Conservation (phyloP, 2,888 invertebrate species). For the Chirona hameri region DNA sequence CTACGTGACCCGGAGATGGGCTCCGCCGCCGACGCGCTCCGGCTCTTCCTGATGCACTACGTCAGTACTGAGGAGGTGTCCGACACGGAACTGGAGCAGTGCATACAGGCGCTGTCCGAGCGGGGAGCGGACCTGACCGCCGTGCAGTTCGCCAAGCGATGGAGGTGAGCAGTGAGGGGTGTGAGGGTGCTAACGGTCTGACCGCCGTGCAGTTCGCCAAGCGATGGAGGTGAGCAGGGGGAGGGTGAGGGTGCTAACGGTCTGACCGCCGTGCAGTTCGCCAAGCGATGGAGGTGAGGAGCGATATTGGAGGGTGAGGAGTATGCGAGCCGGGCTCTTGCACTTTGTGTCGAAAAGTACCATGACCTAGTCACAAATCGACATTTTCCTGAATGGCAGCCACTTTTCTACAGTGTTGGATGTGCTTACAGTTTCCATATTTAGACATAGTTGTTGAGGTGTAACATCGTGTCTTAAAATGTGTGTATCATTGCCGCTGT, state of each 20-base stretch:
- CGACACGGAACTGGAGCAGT: constrained; percentile 45
- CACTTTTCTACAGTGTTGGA: no score
- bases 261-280: constrained; percentile 75
- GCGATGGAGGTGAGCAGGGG: constrained; percentile 76
- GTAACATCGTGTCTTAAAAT: no score
- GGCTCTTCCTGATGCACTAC: constrained; percentile 87
- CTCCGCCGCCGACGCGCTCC: constrained; percentile 55
- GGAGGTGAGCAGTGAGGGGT: constrained; percentile 65
- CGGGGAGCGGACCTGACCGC: constrained; percentile 78
- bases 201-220: constrained; percentile 82
- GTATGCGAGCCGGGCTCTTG: no score
- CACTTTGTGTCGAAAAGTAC: no score
- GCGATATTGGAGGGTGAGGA: constrained; percentile 39
- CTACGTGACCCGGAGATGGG: constrained; percentile 55
- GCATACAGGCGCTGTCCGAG: background rate
- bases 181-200: constrained; percentile 46
- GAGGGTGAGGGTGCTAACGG: no score
- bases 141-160: constrained; percentile 83
- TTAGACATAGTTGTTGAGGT: no score
- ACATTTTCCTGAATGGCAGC: no score
- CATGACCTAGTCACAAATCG: no score
- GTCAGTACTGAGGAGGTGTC: constrained; percentile 76
- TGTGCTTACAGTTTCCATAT: no score
- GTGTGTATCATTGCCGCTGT: no score
- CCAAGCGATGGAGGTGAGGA: constrained; percentile 85